phyloP scores from a whole-genome alignment of 1,140 invertebrate species.

The Brachionus koreanus region DNA sequence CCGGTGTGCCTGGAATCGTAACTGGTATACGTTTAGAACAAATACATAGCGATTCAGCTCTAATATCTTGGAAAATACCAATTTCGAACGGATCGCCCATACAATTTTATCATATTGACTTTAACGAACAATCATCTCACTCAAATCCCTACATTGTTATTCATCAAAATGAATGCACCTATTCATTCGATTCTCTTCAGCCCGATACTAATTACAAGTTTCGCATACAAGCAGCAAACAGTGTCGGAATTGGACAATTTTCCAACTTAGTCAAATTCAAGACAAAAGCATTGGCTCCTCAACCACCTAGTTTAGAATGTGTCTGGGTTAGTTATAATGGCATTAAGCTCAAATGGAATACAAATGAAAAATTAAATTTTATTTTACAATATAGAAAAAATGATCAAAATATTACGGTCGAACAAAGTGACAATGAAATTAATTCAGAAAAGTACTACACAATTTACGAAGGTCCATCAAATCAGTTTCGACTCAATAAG shows the following conservation, averaged over 20 bases:
- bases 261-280: conserved; percentile 67
- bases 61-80: conserved; percentile 70
- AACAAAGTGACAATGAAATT: not conserved
- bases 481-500: conserved; percentile 73
- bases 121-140: conserved; percentile 61
- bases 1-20: conserved; percentile 54
- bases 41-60: conserved; percentile 64
- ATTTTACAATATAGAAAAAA: conserved; percentile 17
- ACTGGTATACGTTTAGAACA: conserved; percentile 63
- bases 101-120: conserved; percentile 70
- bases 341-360: conserved; percentile 74
- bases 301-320: conserved; percentile 70
- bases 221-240: conserved; percentile 74
- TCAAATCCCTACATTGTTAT: not conserved
- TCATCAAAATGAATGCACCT: conserved; percentile 39
- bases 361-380: not conserved
- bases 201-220: conserved; percentile 60
- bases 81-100: conserved; percentile 66
- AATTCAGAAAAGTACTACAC: not conserved
- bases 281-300: conserved; percentile 72
- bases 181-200: conserved; percentile 50
- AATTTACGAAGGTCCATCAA: conserved; percentile 72
- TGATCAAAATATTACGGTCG: not conserved
- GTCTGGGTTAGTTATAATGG: conserved; percentile 70
- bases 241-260: conserved; percentile 73